A percentile compares a stretch with the other conserved stretches of the same genome.
phyloP scores from a whole-genome alignment of 2,113 vertebrate species.

The Dasyprocta punctata region DNA sequence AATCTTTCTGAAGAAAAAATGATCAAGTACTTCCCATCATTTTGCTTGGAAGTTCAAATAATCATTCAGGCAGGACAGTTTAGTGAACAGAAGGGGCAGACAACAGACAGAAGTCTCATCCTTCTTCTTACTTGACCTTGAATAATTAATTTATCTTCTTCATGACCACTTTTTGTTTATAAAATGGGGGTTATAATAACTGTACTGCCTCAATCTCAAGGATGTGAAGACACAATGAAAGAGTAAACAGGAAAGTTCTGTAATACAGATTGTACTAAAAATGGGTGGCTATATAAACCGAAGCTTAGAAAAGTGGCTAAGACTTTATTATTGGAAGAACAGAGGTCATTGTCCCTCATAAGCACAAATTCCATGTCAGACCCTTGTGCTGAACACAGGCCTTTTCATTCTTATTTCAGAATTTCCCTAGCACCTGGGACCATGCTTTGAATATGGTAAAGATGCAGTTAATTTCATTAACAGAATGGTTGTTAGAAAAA shows the following conservation, averaged over 20 bases:
- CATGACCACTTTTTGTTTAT: neutral
- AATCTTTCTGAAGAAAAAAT: neutral
- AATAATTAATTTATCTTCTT: neutral
- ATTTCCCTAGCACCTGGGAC: neutral
- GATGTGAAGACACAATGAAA: neutral
- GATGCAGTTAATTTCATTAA: neutral
- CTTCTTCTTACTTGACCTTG: neutral
- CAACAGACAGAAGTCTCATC: neutral
- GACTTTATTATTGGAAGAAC: neutral
- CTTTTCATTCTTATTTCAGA: neutral
- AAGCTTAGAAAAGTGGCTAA: conserved; percentile 1
- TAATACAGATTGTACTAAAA: neutral
- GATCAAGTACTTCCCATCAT: neutral
- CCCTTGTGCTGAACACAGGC: neutral
- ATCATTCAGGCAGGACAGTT: neutral
- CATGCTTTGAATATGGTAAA: neutral
- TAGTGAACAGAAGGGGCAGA: neutral
- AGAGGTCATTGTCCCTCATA: neutral
- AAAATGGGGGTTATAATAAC: neutral
- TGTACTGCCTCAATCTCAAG: neutral
- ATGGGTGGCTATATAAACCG: neutral
- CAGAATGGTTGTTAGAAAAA: neutral
- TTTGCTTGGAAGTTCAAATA: conserved; percentile 6
- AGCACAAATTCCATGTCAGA: accelerated
- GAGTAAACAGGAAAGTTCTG: neutral